Evolutionary conservation across 2,797 vertebrate species (phyloP).

Genomic region (Streptopelia turtur): DNA sequence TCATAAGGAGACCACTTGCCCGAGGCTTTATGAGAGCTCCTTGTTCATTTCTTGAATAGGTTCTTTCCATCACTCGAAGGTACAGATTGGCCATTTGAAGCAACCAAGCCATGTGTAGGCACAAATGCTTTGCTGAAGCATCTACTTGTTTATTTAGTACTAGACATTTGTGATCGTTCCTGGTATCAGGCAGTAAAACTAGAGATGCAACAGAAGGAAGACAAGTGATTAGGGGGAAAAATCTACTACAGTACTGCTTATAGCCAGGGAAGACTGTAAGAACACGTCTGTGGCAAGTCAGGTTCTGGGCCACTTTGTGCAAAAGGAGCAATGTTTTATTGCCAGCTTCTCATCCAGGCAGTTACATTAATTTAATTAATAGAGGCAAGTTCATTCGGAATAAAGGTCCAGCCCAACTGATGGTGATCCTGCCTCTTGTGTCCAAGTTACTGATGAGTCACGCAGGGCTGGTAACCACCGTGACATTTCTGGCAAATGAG

Average conservation of each 20-base stretch:
- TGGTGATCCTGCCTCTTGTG: accelerated
- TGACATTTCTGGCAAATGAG: not conserved
- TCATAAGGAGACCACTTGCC: not conserved
- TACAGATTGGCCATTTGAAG: not conserved
- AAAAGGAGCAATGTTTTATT: not conserved
- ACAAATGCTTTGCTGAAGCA: not conserved
- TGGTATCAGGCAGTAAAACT: not conserved
- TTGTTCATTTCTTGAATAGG: not conserved
- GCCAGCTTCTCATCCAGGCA: not conserved
- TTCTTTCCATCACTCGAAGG: not conserved
- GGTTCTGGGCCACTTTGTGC: not conserved
- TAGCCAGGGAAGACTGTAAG: not conserved
- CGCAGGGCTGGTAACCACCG: not conserved
- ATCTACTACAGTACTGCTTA: not conserved
- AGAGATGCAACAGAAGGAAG: not conserved
- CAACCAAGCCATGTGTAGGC: not conserved
- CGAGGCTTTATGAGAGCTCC: not conserved
- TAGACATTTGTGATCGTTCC: not conserved
- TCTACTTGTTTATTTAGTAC: not conserved
- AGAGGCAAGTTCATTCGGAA: not conserved
- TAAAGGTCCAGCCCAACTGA: not conserved
- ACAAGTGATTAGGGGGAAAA: not conserved
- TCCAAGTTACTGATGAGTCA: not conserved
- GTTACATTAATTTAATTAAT: not conserved
- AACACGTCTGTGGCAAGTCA: not conserved